These are phyloP conservation scores for Agelaius phoeniceus DNA, from an alignment of 2,113 vertebrate genomes.

Conservation along the genomic window DNA sequence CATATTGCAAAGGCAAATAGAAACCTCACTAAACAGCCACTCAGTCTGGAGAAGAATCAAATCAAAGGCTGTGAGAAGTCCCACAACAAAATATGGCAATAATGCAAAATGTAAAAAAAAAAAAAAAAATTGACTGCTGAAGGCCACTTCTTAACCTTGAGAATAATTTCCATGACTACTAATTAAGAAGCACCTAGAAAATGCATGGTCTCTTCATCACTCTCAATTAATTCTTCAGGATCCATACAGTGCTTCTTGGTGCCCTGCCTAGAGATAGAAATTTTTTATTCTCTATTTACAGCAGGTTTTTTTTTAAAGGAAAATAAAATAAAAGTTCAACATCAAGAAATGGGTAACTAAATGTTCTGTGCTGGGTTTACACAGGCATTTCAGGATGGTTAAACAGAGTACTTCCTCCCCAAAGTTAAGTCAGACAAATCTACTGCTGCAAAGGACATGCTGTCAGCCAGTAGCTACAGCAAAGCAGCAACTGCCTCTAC, in stretches of 20 bases:
- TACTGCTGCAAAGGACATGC: slow-evolving; percentile 18
- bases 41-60: background rate
- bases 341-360: background rate
- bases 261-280: background rate
- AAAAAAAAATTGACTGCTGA: background rate
- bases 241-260: background rate
- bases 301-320: background rate
- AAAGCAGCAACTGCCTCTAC: slow-evolving; percentile 55
- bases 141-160: background rate
- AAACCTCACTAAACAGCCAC: background rate
- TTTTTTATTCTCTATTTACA: background rate
- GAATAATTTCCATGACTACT: background rate
- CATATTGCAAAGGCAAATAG: background rate
- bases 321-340: background rate
- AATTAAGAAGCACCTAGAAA: background rate
- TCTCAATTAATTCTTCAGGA: background rate
- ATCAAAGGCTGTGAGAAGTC: background rate
- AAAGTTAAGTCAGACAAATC: slow-evolving; percentile 10
- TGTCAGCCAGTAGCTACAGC: slow-evolving; percentile 44
- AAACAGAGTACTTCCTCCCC: slow-evolving; percentile 6
- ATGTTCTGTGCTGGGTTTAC: background rate
- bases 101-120: background rate
- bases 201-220: background rate
- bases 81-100: background rate
- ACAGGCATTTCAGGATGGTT: slow-evolving; percentile 1